Evolutionary conservation across 37 sponge, comb jelly and placozoan species (phyloP), one percentile per base, ranked within the genome.

Genomic region (Dysidea cf. avara): DNA sequence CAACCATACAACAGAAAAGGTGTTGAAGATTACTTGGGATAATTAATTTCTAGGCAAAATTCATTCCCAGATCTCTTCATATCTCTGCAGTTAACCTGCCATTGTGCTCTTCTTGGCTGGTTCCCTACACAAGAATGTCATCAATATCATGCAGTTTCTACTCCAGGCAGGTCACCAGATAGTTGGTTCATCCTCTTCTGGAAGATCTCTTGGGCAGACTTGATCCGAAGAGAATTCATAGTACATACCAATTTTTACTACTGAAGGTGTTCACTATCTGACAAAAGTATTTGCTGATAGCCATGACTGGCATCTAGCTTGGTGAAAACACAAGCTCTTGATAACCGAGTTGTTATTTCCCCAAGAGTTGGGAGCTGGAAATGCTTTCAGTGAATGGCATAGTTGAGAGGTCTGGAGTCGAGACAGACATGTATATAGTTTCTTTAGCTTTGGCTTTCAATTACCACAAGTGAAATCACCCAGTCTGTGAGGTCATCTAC

Each of bases 161-260:
- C 50, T 28, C 70, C 70, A 43, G 7, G 49, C 29, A 69, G 29
- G 29, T 46, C 70, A 24, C 70, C 70, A 69, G 49, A 69, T 16
- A 58, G 30, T 17, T 58, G 61, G 22, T n/a, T 43, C 29, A 47
- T 52, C 36, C 56, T 51, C 57, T 70, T 70, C 34, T 64, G 65
- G 65, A 64, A 64, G 14, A 30, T 40, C 38, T 28, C 18, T 11
- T 59, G 12, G 26, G 9, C 65, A 39, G 65, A 64, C 18, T 64
- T 64, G 7, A 64, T 14, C 26, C 35, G 28, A 64, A 64, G 14
- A 6, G 30, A 40, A 39, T 39, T 16, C 38, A n/a, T 40, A 38
- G 34, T 24, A 4, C 38, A 20, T 31, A 70, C 24, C 33, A 49
- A 32, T 52, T 53, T 52, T 55, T 21, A 21, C 71, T 55, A 52